Conservation (phyloP, 2,888 invertebrate genomes). For the Alsophila aescularia region DNA sequence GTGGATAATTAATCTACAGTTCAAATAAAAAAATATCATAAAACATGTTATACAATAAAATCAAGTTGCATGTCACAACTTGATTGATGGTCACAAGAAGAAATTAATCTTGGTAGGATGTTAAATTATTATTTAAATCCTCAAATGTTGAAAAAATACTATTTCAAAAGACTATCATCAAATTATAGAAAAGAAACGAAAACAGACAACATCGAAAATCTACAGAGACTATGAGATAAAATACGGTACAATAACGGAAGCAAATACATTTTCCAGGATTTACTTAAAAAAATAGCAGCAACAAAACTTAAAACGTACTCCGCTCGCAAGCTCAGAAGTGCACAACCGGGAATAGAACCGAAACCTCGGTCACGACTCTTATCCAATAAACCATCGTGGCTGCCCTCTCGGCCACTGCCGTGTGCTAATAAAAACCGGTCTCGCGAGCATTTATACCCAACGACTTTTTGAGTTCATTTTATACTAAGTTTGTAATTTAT, state of each 20-base stretch:
- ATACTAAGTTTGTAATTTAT: background rate
- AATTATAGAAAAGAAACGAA: too few relatives aligned
- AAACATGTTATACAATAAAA: too few relatives aligned
- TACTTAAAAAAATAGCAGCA: constrained; percentile 6
- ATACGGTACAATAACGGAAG: background rate
- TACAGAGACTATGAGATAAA: background rate
- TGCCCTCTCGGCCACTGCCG: constrained; percentile 59
- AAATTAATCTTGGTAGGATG: too few relatives aligned
- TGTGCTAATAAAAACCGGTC: constrained; percentile 68
- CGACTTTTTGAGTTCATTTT: constrained; percentile 32
- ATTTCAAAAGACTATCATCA: too few relatives aligned
- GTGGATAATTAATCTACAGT: too few relatives aligned
- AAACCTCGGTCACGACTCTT: constrained; percentile 68
- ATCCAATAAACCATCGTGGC: constrained; percentile 69
- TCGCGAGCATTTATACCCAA: constrained; percentile 40
- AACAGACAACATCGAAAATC: too few relatives aligned
- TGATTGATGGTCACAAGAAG: too few relatives aligned
- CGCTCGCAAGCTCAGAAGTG: constrained; percentile 29
- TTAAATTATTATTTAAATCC: too few relatives aligned
- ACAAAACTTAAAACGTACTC: constrained; percentile 5
- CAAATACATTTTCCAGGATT: background rate
- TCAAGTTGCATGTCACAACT: too few relatives aligned
- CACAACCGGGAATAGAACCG: constrained; percentile 60
- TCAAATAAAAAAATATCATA: too few relatives aligned
- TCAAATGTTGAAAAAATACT: too few relatives aligned